A percentile compares a stretch with the other conserved stretches of the same genome.
Conservation (phyloP, 2,888 invertebrate genomes). For the Drosophila atripex region DNA sequence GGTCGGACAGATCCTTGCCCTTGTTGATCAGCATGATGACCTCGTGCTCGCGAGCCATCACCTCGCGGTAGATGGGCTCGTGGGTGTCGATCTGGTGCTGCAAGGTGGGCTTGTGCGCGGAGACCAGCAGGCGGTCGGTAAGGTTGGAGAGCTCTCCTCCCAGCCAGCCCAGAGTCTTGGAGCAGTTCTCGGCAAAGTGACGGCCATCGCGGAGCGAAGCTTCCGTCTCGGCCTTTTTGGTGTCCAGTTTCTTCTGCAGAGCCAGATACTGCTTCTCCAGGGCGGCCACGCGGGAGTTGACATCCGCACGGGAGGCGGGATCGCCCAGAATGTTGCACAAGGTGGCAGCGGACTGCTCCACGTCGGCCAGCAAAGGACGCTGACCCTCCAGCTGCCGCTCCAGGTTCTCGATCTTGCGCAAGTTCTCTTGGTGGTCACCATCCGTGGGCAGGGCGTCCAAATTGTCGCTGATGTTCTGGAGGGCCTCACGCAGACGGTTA, state of each 20-base stretch:
- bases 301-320: slow-evolving; percentile 94
- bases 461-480: slow-evolving; percentile 94
- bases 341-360: slow-evolving; percentile 95
- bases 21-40: slow-evolving; percentile 97
- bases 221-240: slow-evolving; percentile 95
- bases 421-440: slow-evolving; percentile 93
- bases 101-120: slow-evolving; percentile 92
- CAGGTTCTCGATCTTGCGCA: slow-evolving; percentile 93
- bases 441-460: slow-evolving; percentile 92
- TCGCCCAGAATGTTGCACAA: slow-evolving; percentile 94
- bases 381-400: slow-evolving; percentile 95
- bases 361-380: slow-evolving; percentile 93
- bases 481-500: slow-evolving; percentile 92
- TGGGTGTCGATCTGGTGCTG: slow-evolving; percentile 94
- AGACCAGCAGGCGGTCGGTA: slow-evolving; percentile 91
- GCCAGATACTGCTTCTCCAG: slow-evolving; percentile 95
- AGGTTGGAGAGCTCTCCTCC: slow-evolving; percentile 90
- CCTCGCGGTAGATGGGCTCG: slow-evolving; percentile 94
- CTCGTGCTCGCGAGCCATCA: slow-evolving; percentile 95
- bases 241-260: slow-evolving; percentile 94
- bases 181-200: slow-evolving; percentile 94
- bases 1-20: slow-evolving; percentile 88
- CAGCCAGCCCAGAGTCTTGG: slow-evolving; percentile 95
- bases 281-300: slow-evolving; percentile 93
- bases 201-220: slow-evolving; percentile 93